These are phyloP conservation scores for Polylopha cassiicola DNA, from an alignment of 2,888 invertebrate genomes.

Conservation along the genomic window DNA sequence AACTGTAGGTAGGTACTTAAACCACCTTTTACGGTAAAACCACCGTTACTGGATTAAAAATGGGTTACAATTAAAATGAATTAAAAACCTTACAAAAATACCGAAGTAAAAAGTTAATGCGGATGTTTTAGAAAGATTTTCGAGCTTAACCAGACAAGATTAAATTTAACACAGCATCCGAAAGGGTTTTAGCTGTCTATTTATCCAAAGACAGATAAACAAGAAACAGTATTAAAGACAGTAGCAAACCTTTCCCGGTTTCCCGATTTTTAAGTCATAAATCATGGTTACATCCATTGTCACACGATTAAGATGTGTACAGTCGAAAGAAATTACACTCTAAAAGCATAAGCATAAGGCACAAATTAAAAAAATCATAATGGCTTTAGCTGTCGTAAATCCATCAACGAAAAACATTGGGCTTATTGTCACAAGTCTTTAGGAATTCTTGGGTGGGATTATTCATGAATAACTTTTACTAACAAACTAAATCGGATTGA, in stretches of 20 bases:
- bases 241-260: constrained; percentile 16
- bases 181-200: constrained; percentile 16
- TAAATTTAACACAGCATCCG: constrained; percentile 15
- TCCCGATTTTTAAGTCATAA: constrained; percentile 18
- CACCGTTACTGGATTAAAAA: constrained; percentile 13
- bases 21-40: too few species aligned
- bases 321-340: not conserved
- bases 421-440: constrained; percentile 19
- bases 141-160: constrained; percentile 17
- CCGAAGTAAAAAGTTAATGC: constrained; percentile 4
- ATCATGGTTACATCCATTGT: constrained; percentile 16
- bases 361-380: constrained; percentile 7
- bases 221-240: constrained; percentile 18
- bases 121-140: constrained; percentile 15
- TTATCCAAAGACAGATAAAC: constrained; percentile 13
- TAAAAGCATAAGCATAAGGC: not conserved
- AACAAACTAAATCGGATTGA: constrained; percentile 23
- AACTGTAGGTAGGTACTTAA: too few species aligned
- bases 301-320: constrained; percentile 5
- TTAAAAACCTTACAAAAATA: constrained; percentile 15
- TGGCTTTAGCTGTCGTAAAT: constrained; percentile 19
- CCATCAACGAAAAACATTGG: constrained; percentile 21
- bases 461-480: constrained; percentile 22
- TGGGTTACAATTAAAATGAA: constrained; percentile 15
- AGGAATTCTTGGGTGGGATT: constrained; percentile 22